A percentile compares a stretch with the other conserved stretches of the same genome.
These are phyloP conservation scores for Neoseiulus cucumeris DNA, from an alignment of 1,140 invertebrate genomes.

Conservation along the genomic window DNA sequence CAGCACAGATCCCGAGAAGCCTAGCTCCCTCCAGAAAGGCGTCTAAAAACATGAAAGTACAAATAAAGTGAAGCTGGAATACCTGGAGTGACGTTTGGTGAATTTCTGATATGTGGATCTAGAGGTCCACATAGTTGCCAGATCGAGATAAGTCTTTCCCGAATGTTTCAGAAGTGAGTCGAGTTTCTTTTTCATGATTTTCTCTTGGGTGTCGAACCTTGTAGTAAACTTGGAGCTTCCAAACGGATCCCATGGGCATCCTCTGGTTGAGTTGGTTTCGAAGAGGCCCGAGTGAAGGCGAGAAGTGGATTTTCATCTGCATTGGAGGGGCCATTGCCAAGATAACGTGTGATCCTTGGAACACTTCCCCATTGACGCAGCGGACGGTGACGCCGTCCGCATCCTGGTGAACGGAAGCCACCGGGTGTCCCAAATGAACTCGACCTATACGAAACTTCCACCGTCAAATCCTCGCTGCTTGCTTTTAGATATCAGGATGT, in stretches of 20 bases:
- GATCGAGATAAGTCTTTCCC: too few species aligned
- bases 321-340: conserved; percentile 25
- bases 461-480: neutral
- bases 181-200: too few species aligned
- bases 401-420: conserved; percentile 17
- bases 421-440: conserved; percentile 17
- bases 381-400: conserved; percentile 17
- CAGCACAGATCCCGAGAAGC: neutral
- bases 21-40: neutral
- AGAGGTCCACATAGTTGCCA: too few species aligned
- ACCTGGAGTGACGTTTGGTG: too few species aligned
- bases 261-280: conserved; percentile 27
- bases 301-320: conserved; percentile 27
- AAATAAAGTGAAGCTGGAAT: too few species aligned
- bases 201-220: too few species aligned
- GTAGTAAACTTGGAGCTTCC: conserved; percentile 12
- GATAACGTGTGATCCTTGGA: conserved; percentile 25
- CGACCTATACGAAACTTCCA: conserved; percentile 16
- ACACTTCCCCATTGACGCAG: conserved; percentile 4
- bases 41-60: neutral
- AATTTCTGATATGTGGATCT: too few species aligned
- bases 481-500: too few species aligned
- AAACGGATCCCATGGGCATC: conserved; percentile 25
- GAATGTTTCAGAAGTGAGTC: too few species aligned
- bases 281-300: conserved; percentile 24